phyloP scores from a whole-genome alignment of 2,797 vertebrate genomes.

The Moxostoma hubbsi region DNA sequence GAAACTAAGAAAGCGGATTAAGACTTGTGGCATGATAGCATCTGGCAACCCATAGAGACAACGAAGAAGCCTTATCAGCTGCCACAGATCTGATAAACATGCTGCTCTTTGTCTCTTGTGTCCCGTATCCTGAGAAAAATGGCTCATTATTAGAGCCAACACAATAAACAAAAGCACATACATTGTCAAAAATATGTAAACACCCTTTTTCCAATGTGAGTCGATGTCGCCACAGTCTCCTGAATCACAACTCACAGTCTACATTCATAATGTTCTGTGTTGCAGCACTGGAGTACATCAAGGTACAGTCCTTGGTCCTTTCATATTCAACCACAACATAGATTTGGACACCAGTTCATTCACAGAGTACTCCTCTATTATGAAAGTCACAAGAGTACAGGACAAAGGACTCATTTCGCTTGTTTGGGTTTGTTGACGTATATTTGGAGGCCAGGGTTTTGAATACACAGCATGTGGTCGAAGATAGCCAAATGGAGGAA shows the following conservation, averaged over 20 bases:
- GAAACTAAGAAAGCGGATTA: conserved; percentile 43
- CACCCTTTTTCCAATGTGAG: background rate
- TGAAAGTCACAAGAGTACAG: too few relatives aligned
- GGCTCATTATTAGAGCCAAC: background rate
- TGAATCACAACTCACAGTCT: background rate
- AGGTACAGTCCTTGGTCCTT: background rate
- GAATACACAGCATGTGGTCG: too few relatives aligned
- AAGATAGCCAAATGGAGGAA: too few relatives aligned
- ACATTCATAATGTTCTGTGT: background rate
- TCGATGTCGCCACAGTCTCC: background rate
- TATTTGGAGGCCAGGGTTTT: too few relatives aligned
- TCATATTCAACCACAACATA: background rate
- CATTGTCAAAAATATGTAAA: background rate
- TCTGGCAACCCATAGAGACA: conserved; percentile 68
- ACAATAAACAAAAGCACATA: background rate
- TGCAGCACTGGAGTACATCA: background rate
- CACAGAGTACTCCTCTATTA: too few relatives aligned
- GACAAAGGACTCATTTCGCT: too few relatives aligned
- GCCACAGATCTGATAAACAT: conserved; percentile 59
- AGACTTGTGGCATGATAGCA: conserved; percentile 65
- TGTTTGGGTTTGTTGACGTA: too few relatives aligned
- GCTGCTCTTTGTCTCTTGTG: conserved; percentile 12
- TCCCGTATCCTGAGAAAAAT: background rate
- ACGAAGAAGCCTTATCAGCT: conserved; percentile 65
- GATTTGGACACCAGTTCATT: background rate